These are phyloP conservation scores for Melangyna quadrimaculata DNA, from an alignment of 2,888 invertebrate species.

Conservation along the genomic window DNA sequence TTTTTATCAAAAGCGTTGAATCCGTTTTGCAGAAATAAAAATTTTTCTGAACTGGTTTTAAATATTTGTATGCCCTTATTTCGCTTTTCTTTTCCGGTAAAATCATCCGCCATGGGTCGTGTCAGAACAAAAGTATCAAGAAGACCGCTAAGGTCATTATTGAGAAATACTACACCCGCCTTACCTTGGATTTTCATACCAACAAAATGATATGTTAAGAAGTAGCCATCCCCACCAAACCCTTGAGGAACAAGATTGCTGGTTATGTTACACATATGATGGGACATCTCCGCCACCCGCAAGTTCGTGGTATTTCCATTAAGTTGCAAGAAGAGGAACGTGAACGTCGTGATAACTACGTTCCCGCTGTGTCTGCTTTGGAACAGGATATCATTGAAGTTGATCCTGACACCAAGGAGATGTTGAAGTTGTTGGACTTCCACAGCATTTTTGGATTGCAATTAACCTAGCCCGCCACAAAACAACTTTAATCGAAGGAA, in stretches of 20 bases:
- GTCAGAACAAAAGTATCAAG: slow-evolving; percentile 99
- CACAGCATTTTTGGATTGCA: slow-evolving; percentile 96
- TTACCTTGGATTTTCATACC: slow-evolving; percentile 99
- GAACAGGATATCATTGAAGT: slow-evolving; percentile 99
- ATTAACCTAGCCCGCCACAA: slow-evolving; percentile 90
- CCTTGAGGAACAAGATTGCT: slow-evolving; percentile 98
- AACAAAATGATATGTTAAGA: slow-evolving; percentile 99
- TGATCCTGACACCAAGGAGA: slow-evolving; percentile 98
- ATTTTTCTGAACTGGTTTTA: too few relatives aligned
- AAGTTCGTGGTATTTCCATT: slow-evolving; percentile 99
- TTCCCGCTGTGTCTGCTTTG: slow-evolving; percentile 97
- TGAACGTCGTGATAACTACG: slow-evolving; percentile 99
- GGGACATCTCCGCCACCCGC: slow-evolving; percentile 98
- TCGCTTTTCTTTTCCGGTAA: slow-evolving; percentile 79
- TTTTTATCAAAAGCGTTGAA: too few relatives aligned
- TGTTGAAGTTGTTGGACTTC: slow-evolving; percentile 98
- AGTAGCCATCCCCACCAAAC: slow-evolving; percentile 99
- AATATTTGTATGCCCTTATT: too few relatives aligned
- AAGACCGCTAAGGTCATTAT: slow-evolving; percentile 99
- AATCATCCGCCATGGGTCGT: slow-evolving; percentile 87
- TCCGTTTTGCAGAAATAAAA: too few relatives aligned
- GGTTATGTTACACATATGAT: slow-evolving; percentile 99
- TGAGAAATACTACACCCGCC: slow-evolving; percentile 99
- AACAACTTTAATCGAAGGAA: slow-evolving; percentile 83
- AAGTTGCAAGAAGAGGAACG: slow-evolving; percentile 99